A percentile compares a stretch with the other conserved stretches of the same genome.
These are phyloP conservation scores for Nematolebias whitei DNA, from an alignment of 2,113 vertebrate species.

Conservation along the genomic window DNA sequence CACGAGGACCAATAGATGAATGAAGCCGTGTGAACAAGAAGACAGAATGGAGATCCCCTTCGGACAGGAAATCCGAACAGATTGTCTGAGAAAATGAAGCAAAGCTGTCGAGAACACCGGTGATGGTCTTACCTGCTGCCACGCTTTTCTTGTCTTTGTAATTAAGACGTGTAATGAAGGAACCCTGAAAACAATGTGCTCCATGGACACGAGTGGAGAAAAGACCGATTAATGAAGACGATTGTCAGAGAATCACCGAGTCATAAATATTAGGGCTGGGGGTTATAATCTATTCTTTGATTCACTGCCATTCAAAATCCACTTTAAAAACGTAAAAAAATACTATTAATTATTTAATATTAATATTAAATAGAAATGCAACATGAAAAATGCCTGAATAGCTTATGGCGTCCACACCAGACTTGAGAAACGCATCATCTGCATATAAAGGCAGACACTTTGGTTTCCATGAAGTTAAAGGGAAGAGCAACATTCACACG, in stretches of 20 bases:
- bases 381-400: too few species aligned
- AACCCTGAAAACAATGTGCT: constrained; percentile 3
- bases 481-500: too few species aligned
- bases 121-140: constrained; percentile 3
- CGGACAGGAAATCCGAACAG: constrained; percentile 22
- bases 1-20: constrained; percentile 18
- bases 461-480: too few species aligned
- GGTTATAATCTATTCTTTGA: too few species aligned
- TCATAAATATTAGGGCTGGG: not conserved
- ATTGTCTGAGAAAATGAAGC: constrained; percentile 52
- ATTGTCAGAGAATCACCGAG: not conserved
- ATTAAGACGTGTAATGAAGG: constrained; percentile 21
- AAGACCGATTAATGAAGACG: not conserved
- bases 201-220: not conserved
- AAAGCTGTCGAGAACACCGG: not conserved
- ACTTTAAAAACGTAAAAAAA: not conserved
- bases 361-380: too few species aligned
- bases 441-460: too few species aligned
- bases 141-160: constrained; percentile 27
- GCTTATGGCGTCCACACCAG: too few species aligned
- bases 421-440: too few species aligned
- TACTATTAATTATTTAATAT: not conserved
- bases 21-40: constrained; percentile 35
- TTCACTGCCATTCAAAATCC: too few species aligned
- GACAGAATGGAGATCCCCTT: constrained; percentile 12